phyloP scores from a whole-genome alignment of 2,797 vertebrate genomes.

The Dicrostonyx torquatus region DNA sequence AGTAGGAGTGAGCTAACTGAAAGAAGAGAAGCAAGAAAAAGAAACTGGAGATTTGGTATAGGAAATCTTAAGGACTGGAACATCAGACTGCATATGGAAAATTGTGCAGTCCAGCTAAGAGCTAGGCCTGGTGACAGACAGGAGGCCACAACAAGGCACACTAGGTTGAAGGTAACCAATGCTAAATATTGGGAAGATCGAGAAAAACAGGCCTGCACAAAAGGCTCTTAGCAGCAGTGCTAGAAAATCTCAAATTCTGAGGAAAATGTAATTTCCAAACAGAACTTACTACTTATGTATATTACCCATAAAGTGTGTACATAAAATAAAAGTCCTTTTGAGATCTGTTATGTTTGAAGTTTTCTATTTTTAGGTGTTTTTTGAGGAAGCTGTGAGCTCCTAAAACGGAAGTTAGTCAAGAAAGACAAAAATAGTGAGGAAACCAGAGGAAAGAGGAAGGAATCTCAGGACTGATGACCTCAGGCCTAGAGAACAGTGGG shows the following conservation, averaged over 20 bases:
- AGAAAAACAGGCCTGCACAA: background rate
- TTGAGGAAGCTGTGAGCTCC: background rate
- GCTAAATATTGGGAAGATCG: background rate
- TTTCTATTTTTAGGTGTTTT: background rate
- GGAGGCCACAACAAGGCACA: background rate
- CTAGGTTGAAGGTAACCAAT: background rate
- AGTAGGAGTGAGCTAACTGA: background rate
- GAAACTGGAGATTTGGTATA: background rate
- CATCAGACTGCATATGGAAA: background rate
- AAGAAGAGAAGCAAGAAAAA: background rate
- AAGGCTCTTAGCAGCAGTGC: background rate
- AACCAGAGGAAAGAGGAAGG: background rate
- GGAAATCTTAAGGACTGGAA: background rate
- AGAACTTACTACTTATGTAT: background rate
- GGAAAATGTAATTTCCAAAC: background rate
- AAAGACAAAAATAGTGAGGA: background rate
- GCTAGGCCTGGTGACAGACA: background rate
- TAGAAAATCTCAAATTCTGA: background rate
- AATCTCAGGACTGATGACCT: background rate
- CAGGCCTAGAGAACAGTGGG: background rate
- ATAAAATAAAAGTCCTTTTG: background rate
- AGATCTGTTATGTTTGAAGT: conserved; percentile 17
- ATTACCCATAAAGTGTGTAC: background rate
- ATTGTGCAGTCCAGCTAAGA: background rate
- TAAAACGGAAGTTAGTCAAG: background rate